Conservation (phyloP, 2,888 invertebrate species). For the Noctua comes region DNA sequence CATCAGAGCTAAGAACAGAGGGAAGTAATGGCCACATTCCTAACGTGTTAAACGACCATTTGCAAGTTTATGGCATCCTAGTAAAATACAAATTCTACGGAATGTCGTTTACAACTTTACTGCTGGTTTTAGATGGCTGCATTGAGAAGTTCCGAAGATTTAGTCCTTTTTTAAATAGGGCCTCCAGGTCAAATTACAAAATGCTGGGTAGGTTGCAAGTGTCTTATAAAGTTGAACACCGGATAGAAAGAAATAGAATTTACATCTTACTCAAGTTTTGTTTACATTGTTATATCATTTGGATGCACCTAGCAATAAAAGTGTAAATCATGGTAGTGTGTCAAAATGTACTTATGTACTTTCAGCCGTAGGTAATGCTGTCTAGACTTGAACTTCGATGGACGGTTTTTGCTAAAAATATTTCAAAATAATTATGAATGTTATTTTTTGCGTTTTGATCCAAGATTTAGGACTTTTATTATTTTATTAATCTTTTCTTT, state of each 20-base stretch:
- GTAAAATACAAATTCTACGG: constrained; percentile 18
- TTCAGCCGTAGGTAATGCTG: background rate
- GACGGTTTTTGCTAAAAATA: background rate
- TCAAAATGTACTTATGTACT: background rate
- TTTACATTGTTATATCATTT: background rate
- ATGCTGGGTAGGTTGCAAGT: background rate
- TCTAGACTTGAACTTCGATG: background rate
- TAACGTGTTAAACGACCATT: constrained; percentile 10
- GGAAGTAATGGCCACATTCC: constrained; percentile 35
- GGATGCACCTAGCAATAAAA: background rate
- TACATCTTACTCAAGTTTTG: background rate
- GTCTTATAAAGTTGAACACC: background rate
- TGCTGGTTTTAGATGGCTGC: background rate
- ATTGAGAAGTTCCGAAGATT: background rate
- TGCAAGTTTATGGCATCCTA: constrained; percentile 28
- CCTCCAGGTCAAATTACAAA: background rate
- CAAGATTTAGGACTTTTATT: background rate
- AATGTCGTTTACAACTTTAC: constrained; percentile 20
- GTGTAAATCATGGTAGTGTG: background rate
- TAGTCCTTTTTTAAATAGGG: background rate
- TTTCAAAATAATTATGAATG: background rate
- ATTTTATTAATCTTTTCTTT: no score
- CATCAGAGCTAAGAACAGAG: constrained; percentile 20
- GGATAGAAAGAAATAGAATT: background rate
- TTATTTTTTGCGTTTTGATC: background rate